Conservation (phyloP, 1,140 invertebrate genomes). For the Trypoxylus dichotomus region DNA sequence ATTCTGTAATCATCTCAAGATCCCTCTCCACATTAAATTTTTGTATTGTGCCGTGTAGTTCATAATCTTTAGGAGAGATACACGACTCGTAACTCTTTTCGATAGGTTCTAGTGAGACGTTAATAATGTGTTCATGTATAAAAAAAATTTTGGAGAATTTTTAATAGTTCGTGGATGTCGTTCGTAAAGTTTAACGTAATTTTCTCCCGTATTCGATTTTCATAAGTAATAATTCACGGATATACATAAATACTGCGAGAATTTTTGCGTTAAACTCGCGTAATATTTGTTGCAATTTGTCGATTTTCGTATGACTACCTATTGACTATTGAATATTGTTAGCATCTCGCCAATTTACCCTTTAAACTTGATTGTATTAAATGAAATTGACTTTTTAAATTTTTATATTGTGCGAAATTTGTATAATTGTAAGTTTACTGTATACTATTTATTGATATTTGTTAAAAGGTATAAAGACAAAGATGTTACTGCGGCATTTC, state of each 20-base stretch:
- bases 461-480: background rate
- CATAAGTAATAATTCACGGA: too few species aligned
- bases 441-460: background rate
- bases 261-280: too few species aligned
- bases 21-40: background rate
- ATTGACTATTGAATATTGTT: background rate
- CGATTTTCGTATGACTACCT: background rate
- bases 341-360: background rate
- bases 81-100: slow-evolving; percentile 7
- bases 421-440: too few species aligned
- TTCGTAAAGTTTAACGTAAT: background rate
- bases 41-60: background rate
- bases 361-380: background rate
- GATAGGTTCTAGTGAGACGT: background rate
- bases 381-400: background rate
- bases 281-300: background rate
- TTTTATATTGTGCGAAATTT: background rate
- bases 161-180: background rate
- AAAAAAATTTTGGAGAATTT: background rate
- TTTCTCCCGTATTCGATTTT: background rate
- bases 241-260: too few species aligned
- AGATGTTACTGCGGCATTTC: background rate
- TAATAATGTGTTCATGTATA: slow-evolving; percentile 6
- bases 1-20: background rate
- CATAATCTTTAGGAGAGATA: slow-evolving; percentile 4